Conservation (phyloP, 2,113 vertebrate species). For the Corythornis madagascariensis region DNA sequence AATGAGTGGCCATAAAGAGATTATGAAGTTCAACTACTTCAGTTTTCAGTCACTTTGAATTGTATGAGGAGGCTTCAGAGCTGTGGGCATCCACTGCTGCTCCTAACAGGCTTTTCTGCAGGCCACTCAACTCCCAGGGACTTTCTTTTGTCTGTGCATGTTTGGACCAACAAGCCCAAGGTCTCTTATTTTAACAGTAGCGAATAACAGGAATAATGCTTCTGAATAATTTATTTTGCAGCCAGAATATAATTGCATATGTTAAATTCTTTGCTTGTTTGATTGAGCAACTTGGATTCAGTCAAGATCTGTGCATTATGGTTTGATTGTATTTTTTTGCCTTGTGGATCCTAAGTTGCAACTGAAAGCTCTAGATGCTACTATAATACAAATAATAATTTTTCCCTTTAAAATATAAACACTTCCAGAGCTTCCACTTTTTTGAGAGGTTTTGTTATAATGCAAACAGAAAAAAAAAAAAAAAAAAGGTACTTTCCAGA, state of each 20-base stretch:
- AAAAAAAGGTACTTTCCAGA: neutral
- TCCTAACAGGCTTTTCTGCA: neutral
- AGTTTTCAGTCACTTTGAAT: neutral
- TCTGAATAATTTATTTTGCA: constrained; percentile 20
- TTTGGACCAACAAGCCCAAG: neutral
- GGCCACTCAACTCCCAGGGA: neutral
- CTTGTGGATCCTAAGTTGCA: neutral
- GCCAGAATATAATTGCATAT: neutral
- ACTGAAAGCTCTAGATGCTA: neutral
- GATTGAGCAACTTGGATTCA: neutral
- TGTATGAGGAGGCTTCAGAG: neutral
- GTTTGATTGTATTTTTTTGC: neutral
- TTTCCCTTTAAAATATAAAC: neutral
- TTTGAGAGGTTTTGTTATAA: neutral
- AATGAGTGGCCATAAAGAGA: neutral
- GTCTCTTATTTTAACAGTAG: neutral
- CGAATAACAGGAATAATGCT: neutral
- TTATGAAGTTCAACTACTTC: neutral
- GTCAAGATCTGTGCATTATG: neutral
- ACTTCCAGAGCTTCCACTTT: neutral
- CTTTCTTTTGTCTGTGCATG: neutral
- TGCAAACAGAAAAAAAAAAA: neutral
- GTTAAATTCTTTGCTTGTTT: neutral
- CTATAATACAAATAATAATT: neutral
- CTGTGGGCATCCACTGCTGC: neutral